Evolutionary conservation across 2,113 vertebrate species (phyloP), one percentile per base, ranked within the genome.

Genomic region (Casuarius casuarius): DNA sequence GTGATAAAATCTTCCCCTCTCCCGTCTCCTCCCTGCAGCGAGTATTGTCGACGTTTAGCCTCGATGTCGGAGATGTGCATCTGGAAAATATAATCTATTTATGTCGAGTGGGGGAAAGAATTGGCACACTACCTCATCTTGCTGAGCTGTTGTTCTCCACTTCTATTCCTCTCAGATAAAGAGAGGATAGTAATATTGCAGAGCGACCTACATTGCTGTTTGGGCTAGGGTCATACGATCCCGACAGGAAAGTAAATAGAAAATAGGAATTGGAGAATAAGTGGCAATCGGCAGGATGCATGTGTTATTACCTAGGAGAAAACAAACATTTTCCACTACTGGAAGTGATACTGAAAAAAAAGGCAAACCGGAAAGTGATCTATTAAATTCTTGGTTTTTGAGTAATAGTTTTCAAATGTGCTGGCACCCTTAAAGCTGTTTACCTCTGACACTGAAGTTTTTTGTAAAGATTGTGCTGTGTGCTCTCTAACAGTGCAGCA

Each of bases 11-110:
- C 54, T 65, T 72, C 76, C 83, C 65, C 31, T 78, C 26, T 66
- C 46, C 38, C 44, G 54, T 94, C 67, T 89, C 74, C 82, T 95
- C 74, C 91, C 80, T 2, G 2, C 51, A 83, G 87, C 73, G 95
- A 90, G 52, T 52, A 42, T 84, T 68, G 74, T 84, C 0, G 7
- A 74, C 12, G 7, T 58, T 65, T 56, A 85, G 73, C 51, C 93
- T 76, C 25, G 2, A 28, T 96, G 88, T 91, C 83, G 87, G 96
- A 95, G 95, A 96, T 94, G 91, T 0, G 31, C 95, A 90, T 91
- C 97, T 97, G 89, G 97, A 98, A 96, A 97, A 95, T 89, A 74
- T 52, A 83, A 94, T 76, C 89, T 92, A 54, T 96, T 95, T 86
- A 67, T 92, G 61, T 84, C 4, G 16, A 49, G 89, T 81, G 68